Evolutionary conservation across 1,140 invertebrate species (phyloP).

Genomic region (Amyelois transitella): DNA sequence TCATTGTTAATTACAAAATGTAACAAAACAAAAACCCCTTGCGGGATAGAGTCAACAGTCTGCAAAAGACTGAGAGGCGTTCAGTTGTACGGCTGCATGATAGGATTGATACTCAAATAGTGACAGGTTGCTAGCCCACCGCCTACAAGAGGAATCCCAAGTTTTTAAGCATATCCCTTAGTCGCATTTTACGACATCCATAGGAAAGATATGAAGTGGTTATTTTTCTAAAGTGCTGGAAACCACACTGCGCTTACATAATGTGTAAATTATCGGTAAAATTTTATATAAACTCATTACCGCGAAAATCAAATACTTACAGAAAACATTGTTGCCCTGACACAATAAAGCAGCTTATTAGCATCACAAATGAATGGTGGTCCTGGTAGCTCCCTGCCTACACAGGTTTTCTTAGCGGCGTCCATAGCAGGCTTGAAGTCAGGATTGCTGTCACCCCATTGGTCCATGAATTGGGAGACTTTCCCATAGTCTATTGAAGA

Average conservation of each 20-base stretch:
- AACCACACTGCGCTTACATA: no score
- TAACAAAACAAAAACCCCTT: background rate
- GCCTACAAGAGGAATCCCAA: no score
- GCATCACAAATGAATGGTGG: constrained; percentile 39
- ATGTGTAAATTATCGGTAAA: no score
- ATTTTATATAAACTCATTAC: background rate
- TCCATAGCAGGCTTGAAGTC: constrained; percentile 32
- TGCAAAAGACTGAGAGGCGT: background rate
- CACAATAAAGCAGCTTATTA: constrained; percentile 38
- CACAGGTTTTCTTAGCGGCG: constrained; percentile 34
- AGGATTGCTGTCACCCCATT: constrained; percentile 25
- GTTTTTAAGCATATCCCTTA: no score
- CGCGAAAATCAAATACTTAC: constrained; percentile 23
- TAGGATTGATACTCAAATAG: no score
- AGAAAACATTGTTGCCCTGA: constrained; percentile 28
- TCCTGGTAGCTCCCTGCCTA: constrained; percentile 26
- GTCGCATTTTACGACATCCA: no score
- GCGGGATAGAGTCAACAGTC: background rate
- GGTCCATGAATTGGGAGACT: constrained; percentile 29
- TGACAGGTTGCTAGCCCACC: no score
- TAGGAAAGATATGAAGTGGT: no score
- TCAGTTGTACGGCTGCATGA: no score
- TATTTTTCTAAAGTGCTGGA: no score
- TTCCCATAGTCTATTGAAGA: constrained; percentile 31
- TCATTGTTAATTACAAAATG: constrained; percentile 10